These are phyloP conservation scores for Habroteleia sp. DNA, from an alignment of 2,888 invertebrate species.

Conservation along the genomic window DNA sequence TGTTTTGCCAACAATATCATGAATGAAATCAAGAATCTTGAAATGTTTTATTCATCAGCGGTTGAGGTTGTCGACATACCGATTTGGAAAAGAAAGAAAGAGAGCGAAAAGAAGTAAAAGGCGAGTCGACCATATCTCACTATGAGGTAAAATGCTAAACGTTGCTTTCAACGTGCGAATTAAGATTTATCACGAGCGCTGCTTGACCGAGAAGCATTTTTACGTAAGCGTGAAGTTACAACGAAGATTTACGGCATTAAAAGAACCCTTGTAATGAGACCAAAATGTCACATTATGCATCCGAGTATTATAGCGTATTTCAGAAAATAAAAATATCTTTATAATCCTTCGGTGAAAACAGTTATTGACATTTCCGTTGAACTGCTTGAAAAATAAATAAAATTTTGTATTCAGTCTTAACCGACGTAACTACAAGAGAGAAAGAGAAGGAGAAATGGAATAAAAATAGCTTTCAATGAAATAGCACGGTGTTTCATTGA, in stretches of 20 bases:
- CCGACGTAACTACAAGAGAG: too few species aligned
- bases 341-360: neutral
- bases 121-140: constrained; percentile 68
- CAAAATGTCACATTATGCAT: constrained; percentile 54
- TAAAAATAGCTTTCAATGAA: too few species aligned
- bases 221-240: constrained; percentile 69
- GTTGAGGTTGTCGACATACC: constrained; percentile 53
- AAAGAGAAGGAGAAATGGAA: too few species aligned
- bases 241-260: constrained; percentile 69
- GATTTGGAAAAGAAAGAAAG: constrained; percentile 47
- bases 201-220: constrained; percentile 72
- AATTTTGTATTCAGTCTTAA: too few species aligned
- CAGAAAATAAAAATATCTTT: constrained; percentile 4
- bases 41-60: constrained; percentile 60
- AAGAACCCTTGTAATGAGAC: constrained; percentile 57
- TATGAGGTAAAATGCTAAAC: constrained; percentile 69
- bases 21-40: constrained; percentile 46
- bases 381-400: neutral
- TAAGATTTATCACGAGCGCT: constrained; percentile 73
- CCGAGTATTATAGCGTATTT: constrained; percentile 37
- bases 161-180: constrained; percentile 74
- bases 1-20: constrained; percentile 45
- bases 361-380: constrained; percentile 3
- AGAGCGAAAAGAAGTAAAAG: constrained; percentile 50
- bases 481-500: too few species aligned